These are phyloP conservation scores for Nycticebus coucang DNA, from an alignment of 2,113 vertebrate genomes.

Conservation along the genomic window DNA sequence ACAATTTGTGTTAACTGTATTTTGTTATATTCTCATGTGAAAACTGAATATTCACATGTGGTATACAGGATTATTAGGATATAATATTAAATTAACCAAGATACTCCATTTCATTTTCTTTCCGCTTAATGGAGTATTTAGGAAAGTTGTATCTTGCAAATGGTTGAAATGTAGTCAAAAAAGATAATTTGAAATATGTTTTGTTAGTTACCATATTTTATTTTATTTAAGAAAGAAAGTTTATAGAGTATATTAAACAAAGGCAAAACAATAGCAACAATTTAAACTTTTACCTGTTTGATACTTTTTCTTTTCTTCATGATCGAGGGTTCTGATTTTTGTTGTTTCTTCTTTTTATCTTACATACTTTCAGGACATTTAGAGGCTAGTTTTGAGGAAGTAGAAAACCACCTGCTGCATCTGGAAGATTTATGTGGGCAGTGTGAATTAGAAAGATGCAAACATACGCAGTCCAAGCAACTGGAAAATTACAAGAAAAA, in stretches of 20 bases:
- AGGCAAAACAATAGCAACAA: background rate
- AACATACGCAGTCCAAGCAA: conserved; percentile 88
- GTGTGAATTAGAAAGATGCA: conserved; percentile 92
- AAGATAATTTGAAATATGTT: conserved; percentile 19
- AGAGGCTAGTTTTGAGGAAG: conserved; percentile 94
- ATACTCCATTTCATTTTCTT: background rate
- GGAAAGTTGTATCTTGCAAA: conserved; percentile 4
- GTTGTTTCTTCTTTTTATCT: conserved; percentile 51
- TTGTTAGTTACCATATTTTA: conserved; percentile 25
- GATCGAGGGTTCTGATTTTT: conserved; percentile 26
- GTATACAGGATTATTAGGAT: background rate
- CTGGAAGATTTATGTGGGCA: conserved; percentile 94
- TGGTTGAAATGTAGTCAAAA: conserved; percentile 27
- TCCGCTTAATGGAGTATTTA: conserved; percentile 31
- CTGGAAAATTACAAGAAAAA: conserved; percentile 93
- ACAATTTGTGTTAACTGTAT: conserved; percentile 30
- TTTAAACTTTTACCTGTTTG: conserved; percentile 35
- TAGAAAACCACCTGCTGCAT: conserved; percentile 90
- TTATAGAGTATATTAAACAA: conserved; percentile 23
- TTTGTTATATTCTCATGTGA: conserved; percentile 14
- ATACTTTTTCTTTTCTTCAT: background rate
- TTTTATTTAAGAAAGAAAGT: conserved; percentile 32
- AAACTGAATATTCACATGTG: conserved; percentile 11
- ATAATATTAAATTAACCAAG: background rate
- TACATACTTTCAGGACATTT: conserved; percentile 88